Evolutionary conservation across 2,797 vertebrate genomes (phyloP), one percentile per base, ranked within the genome.

Genomic region (Otolemur crassicaudatus): DNA sequence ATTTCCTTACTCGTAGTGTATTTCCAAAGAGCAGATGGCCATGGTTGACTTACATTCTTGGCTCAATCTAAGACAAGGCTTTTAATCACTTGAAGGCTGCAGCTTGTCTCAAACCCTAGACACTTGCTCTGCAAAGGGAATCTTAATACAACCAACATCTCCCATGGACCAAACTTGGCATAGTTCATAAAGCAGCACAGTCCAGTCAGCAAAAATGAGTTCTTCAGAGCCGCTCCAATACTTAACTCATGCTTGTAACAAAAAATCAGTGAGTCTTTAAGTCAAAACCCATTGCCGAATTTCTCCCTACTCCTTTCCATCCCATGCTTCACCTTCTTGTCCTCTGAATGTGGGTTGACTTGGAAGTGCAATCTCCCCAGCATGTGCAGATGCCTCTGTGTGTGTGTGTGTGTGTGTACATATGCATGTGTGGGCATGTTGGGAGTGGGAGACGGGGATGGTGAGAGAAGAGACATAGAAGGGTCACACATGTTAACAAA

Each of bases 221-320:
- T 92, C 34, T 73, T 70, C 61, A 76, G 84, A 82, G 27, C 5
- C 4, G 53, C 76, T 82, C 61, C 61, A 86, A 9, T 75, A 73
- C 49, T 94, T 94, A 43, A 53, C 69, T 46, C 49, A n/a, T 86
- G 53, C 73, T 76, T 81, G 60, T 60, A 61, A 67, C 20, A 73
- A 65, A 89, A 65, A 19, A 49, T 56, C 27, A 65, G 3, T 31
- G 49, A 34, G 19, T 56, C 34, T 70, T 9, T 37, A 76, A 85
- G 23, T 92, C 60, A 90, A 69, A 85, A 63, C 2, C 37, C 56
- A 58, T 4, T 29, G n/a, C 20, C 25, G 12, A 16, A 31, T 63
- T 83, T 46, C 43, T 31, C 7, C 29, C 14, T 92, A 5, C 58
- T 92, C 60, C 49, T 81, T 63, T 37, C 46, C 31, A n/a, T 34